phyloP scores from a whole-genome alignment of 2,888 invertebrate genomes.

The Ethmia dodecea region DNA sequence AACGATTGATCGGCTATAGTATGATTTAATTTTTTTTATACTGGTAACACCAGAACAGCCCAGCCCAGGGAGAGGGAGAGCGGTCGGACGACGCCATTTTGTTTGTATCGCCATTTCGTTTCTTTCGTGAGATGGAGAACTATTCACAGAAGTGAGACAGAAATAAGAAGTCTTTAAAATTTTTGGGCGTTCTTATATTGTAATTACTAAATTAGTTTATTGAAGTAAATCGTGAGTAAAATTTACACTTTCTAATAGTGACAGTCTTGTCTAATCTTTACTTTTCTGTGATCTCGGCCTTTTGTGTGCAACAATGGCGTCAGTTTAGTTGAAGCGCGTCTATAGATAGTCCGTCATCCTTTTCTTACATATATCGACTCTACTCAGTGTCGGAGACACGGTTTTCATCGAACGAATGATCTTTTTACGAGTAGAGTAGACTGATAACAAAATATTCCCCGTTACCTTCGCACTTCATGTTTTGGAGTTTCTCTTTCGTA shows the following conservation, averaged over 20 bases:
- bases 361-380: conserved; percentile 73
- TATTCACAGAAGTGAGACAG: conserved; percentile 72
- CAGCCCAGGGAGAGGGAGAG: neutral
- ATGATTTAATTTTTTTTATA: neutral
- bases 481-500: conserved; percentile 62
- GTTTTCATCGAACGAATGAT: conserved; percentile 70
- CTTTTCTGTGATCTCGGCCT: conserved; percentile 29
- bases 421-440: conserved; percentile 71
- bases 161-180: conserved; percentile 51
- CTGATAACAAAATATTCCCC: conserved; percentile 71
- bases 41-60: too few species aligned
- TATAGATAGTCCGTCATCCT: conserved; percentile 74
- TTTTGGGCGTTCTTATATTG: neutral
- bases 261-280: conserved; percentile 7
- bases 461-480: conserved; percentile 69
- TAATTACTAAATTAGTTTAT: neutral
- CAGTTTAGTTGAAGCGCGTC: conserved; percentile 60
- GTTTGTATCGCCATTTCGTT: conserved; percentile 77
- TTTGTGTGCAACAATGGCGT: conserved; percentile 58
- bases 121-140: conserved; percentile 73
- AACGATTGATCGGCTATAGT: too few species aligned
- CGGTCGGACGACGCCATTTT: conserved; percentile 53
- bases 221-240: conserved; percentile 9
- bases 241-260: too few species aligned
- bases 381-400: conserved; percentile 68